Base-by-base conservation (phyloP, 2,113 vertebrate genomes). In the Ammodytes dubius region DNA sequence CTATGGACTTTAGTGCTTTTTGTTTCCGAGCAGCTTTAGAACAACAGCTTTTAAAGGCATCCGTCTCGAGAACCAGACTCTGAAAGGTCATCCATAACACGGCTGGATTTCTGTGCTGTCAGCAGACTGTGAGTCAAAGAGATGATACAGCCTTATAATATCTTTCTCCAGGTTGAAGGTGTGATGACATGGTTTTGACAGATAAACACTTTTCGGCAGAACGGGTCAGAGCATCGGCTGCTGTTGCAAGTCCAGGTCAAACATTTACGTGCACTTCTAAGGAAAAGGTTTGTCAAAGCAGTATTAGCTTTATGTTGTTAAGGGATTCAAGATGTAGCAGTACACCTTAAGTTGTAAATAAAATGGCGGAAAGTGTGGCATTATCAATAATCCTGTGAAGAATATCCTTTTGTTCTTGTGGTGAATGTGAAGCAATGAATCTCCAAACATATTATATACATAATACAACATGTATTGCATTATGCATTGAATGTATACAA, bases 31-130 rank as follows among this genome's bases (percentile, higher is more conserved):
- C 74, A 58, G 65, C 67, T 73, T 73, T 58, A 81, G 66, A 78
- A 81, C 77, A 85, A 57, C 70, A 70, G 68, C 86, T 79, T 84
- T 84, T 84, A 79, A 87, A 78, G 14, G 57, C 57, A 47, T 87
- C 70, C 50, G 66, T 83, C 50, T 50, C 39, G 58, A 85, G 70
- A 76, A 49, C 74, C 58, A 15, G 53, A 53, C 66, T 83, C 40
- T 40, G 53, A 78, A 75, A 87, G 85, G 88, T 85, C 66, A 69
- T 64, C 13, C 14, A 9, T 50, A 63, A 50, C 70, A 13, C 14
- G 5, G 74, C 70, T 67, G 79, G 60, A 58, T 83, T 78, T 46
- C 52, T 81, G 53, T 40, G n/a, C 53, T 78, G 73, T 85, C 70
- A 58, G 68, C 75, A 77, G 52, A 74, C 69, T 37, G 50, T 63